Base-by-base conservation (phyloP, 2,888 invertebrate species). In the Amphimallon solstitiale region DNA sequence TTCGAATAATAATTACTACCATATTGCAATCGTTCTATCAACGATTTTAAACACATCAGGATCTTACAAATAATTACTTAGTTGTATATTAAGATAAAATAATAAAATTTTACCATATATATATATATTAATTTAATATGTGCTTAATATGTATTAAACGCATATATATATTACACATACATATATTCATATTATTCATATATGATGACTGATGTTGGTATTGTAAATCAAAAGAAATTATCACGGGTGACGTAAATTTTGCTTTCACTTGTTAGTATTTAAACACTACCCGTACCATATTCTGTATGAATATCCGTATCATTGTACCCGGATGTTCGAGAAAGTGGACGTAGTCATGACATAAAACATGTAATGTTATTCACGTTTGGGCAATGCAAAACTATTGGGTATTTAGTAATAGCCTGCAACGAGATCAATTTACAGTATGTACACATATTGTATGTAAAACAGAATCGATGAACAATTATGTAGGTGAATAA, bases 321-420 rank as follows among this genome's bases (percentile, higher is more conserved):
- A 68, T 63, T 66, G 67, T 67, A 71, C 71, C 71, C 73, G 73
- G 71, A 73, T 72, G 66, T 67, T 19, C 64, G 70, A 70, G 73
- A 73, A 73, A 73, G 73, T 72, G 73, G 64, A 66, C 48, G 65
- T 15, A 48, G 35, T 21, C 40, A 17, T 38, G 40, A 54, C 38
- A 54, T 40, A 54, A 54, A 40, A 19, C 40, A 40, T 40, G 23
- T 38, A 54, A 40, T 12, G 15, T 54, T 40, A 38, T 54, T 38
- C 54, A 37, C 17, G 17, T 52, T 35, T 35, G 3, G 15, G 35
- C 35, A 35, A 52, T 52, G n/a, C 37, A 17, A 52, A 15, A 37
- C 34, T 6, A 48, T 29, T 29, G 17, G 2, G 43, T 43, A 43
- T 43, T 7, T 43, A 14, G 14, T 43, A 43, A 7, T 7, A 29